phyloP scores from a whole-genome alignment of 2,113 vertebrate genomes.

The Elaphurus davidianus region DNA sequence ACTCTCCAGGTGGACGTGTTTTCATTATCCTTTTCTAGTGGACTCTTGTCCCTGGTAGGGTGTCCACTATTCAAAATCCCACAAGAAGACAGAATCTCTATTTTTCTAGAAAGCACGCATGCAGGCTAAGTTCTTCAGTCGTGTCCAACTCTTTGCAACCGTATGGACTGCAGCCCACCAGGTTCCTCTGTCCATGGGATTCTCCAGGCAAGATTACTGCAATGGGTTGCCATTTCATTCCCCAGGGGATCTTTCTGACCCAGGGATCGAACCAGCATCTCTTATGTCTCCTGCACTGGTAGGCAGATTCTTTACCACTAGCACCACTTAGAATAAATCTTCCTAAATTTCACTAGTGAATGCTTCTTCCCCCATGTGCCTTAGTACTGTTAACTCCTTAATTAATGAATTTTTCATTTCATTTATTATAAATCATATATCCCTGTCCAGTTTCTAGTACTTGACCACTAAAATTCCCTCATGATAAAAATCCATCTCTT shows the following conservation, averaged over 20 bases:
- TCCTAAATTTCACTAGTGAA: background rate
- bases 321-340: background rate
- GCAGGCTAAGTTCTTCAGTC: background rate
- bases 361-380: background rate
- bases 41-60: background rate
- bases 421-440: background rate
- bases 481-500: background rate
- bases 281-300: background rate
- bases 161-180: background rate
- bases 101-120: background rate
- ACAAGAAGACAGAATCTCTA: background rate
- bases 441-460: background rate
- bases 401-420: background rate
- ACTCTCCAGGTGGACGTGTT: background rate
- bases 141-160: background rate
- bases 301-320: background rate
- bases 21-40: background rate
- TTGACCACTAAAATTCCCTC: background rate
- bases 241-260: background rate
- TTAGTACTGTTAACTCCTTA: background rate
- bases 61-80: background rate
- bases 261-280: fast-evolving
- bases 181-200: background rate
- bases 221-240: background rate
- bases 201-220: background rate